Base-by-base conservation (phyloP, 2,888 invertebrate genomes). In the Laothoe populi region DNA sequence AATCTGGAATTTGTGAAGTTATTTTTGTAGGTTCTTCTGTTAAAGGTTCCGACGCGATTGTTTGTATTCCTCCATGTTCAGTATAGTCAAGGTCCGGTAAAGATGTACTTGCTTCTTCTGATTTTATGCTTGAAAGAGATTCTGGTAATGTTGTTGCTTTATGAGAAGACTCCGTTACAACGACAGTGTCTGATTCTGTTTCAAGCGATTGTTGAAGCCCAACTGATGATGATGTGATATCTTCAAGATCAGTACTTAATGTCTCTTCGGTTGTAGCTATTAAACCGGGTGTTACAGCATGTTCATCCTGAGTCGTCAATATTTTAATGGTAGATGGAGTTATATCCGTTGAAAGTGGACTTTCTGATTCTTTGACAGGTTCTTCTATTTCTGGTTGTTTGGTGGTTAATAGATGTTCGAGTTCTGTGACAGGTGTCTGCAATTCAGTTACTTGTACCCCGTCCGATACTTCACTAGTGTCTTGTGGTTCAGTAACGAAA, bases 401-500 rank as follows among this genome's bases (percentile, higher is more conserved):
- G 21, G 44, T 19, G 26, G 38, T 45, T 19, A 38, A 59, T 13
- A 60, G 38, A 16, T 53, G 19, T 5, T 49, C 49, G 31, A 26
- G 1, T 26, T 23, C n/a, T 35, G 45, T 57, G 21, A 38, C 46
- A 46, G 45, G 59, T 49, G 35, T 64, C 23, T 63, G 63, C 13
- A 35, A 49, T 40, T 65, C 64, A 23, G 63, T 63, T 49, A 23
- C 44, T 44, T 19, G 19, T 44, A 8, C 11, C n/a, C 48, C 19
- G 4, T 53, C 13, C 35, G 57, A 11, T 7, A 57, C 49, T 24
- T 62, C 49, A 44, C 64, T 59, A 44, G 53, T 63, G 21, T 64
- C 64, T 42, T 58, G 60, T 58, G 59, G 26, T 45, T 53, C 61
- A n/a, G 65, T 63, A 4, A 62, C 58, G 23, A 60, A 42, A 11